Evolutionary conservation across 2,797 vertebrate species (phyloP).

Genomic region (Cynodonichthys magdalenae): DNA sequence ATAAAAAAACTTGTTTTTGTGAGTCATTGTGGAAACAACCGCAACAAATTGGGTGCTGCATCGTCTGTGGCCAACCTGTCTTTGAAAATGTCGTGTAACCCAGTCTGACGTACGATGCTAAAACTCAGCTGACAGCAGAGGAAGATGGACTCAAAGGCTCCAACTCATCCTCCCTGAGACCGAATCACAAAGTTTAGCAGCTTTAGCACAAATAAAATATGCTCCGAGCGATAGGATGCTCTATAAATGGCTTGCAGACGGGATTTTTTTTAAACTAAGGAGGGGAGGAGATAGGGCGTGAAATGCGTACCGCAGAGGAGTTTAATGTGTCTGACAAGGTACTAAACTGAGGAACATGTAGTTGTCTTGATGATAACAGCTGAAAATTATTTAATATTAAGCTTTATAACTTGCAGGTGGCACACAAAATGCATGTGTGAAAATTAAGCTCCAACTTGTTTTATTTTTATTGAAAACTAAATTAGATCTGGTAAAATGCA

Average conservation of each 20-base stretch:
- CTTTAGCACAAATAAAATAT: slow-evolving; percentile 57
- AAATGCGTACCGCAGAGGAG: slow-evolving; percentile 32
- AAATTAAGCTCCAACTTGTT: neutral
- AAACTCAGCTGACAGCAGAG: slow-evolving; percentile 38
- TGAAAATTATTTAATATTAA: slow-evolving; percentile 5
- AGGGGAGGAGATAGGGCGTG: slow-evolving; percentile 21
- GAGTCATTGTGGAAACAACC: slow-evolving; percentile 55
- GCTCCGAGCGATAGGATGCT: slow-evolving; percentile 48
- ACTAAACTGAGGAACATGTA: slow-evolving; percentile 44
- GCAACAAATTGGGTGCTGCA: slow-evolving; percentile 36
- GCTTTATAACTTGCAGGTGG: neutral
- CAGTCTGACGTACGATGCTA: slow-evolving; percentile 32
- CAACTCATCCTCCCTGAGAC: slow-evolving; percentile 47
- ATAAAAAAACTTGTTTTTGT: slow-evolving; percentile 47
- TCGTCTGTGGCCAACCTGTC: slow-evolving; percentile 16
- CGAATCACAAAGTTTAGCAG: slow-evolving; percentile 55
- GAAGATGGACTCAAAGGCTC: slow-evolving; percentile 29
- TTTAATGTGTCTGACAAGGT: slow-evolving; percentile 52
- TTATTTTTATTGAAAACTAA: too few species aligned
- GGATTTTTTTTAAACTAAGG: slow-evolving; percentile 22
- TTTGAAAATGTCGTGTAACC: slow-evolving; percentile 24
- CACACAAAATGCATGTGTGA: neutral
- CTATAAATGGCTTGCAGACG: slow-evolving; percentile 45
- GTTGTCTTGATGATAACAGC: slow-evolving; percentile 12
- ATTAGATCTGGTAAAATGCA: neutral